Percentiles rank a stretch among this genome's conserved stretches.
Conservation (phyloP, 1,140 invertebrate species). For the Lerema accius region DNA sequence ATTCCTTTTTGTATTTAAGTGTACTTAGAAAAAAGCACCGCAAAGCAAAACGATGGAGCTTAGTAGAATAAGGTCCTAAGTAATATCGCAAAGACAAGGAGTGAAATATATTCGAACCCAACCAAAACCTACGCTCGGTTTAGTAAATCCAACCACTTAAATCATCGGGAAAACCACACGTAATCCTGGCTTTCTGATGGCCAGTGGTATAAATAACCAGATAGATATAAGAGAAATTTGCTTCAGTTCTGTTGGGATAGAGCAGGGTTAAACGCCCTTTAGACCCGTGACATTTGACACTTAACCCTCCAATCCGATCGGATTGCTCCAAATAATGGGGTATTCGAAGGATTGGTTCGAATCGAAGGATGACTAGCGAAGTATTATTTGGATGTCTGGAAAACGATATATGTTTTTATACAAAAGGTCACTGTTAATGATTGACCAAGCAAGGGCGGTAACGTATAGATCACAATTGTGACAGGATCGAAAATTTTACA, state of each 20-base stretch:
- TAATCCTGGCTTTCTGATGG: conserved; percentile 16
- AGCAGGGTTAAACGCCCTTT: conserved; percentile 28
- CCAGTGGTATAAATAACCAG: conserved; percentile 26
- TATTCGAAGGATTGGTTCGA: conserved; percentile 10
- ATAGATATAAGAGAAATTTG: conserved; percentile 20
- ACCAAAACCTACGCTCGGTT: background rate
- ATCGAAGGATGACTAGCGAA: conserved; percentile 7
- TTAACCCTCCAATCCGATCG: conserved; percentile 33
- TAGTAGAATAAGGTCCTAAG: too few relatives aligned
- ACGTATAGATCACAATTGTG: too few relatives aligned
- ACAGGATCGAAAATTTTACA: too few relatives aligned
- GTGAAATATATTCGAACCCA: conserved; percentile 15
- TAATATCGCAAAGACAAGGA: conserved; percentile 2
- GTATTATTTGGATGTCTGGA: conserved; percentile 3
- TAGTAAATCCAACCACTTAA: conserved; percentile 25
- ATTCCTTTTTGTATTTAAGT: too few relatives aligned
- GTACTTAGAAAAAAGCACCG: too few relatives aligned
- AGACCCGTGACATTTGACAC: conserved; percentile 32
- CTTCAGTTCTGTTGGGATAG: conserved; percentile 9
- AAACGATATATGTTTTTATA: background rate
- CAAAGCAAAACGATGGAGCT: too few relatives aligned
- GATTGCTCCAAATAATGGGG: conserved; percentile 25
- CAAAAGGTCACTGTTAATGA: too few relatives aligned
- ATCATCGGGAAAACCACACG: conserved; percentile 22
- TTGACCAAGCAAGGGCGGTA: too few relatives aligned